phyloP scores from a whole-genome alignment of 2,888 invertebrate genomes.

The Pilophorus perplexus region DNA sequence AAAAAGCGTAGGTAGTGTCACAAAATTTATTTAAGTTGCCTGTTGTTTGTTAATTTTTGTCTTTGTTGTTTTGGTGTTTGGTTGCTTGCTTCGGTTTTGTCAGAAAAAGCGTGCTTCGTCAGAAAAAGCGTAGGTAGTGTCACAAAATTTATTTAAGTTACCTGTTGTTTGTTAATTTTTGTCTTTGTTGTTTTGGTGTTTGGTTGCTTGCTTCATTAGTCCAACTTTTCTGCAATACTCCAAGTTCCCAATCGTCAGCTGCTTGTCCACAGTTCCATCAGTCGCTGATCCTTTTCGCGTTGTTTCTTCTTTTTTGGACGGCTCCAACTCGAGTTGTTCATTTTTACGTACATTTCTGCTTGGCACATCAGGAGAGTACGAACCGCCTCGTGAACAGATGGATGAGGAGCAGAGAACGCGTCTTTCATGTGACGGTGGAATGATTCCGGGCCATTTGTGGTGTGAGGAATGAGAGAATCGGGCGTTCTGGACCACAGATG shows the following conservation, averaged over 20 bases:
- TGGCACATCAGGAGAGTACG: slow-evolving; percentile 11
- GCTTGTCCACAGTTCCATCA: slow-evolving; percentile 3
- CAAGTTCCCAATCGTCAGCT: slow-evolving; percentile 11
- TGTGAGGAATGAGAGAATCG: background rate
- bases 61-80: too few species aligned
- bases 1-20: too few species aligned
- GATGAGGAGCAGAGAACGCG: slow-evolving; percentile 2
- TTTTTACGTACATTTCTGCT: slow-evolving; percentile 11
- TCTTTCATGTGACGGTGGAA: background rate
- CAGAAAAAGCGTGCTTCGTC: too few species aligned
- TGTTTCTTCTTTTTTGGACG: background rate
- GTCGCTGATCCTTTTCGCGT: slow-evolving; percentile 4
- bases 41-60: too few species aligned
- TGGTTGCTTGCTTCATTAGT: background rate
- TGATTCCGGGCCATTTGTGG: slow-evolving; percentile 1
- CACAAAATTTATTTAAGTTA: too few species aligned
- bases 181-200: slow-evolving; percentile 8
- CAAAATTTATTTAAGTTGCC: too few species aligned
- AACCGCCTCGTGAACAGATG: slow-evolving; percentile 14
- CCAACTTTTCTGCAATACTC: slow-evolving; percentile 9
- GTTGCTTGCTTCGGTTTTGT: too few species aligned
- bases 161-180: too few species aligned
- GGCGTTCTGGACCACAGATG: slow-evolving; percentile 2
- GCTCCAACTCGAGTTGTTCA: slow-evolving; percentile 8
- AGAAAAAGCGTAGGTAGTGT: too few species aligned